Evolutionary conservation across 2,888 invertebrate genomes (phyloP), one percentile per base, ranked within the genome.

Genomic region (Bombylius discolor): DNA sequence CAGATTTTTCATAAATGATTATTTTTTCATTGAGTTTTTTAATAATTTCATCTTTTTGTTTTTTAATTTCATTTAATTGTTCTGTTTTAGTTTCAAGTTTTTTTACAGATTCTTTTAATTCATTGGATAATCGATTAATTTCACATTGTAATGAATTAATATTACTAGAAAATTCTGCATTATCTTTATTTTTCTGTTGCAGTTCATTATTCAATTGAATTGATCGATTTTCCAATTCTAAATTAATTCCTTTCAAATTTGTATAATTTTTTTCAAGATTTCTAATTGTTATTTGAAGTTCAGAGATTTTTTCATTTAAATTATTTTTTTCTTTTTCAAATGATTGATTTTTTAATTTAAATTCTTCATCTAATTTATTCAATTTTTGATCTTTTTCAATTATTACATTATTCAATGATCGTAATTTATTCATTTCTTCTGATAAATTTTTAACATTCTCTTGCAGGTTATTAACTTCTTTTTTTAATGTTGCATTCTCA

Each of bases 201-300:
- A 47, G 39, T 32, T 42, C 32, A 48, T 31, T n/a, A 8, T 39
- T 5, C n/a, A 48, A 48, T 9, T 53, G 33, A 45, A 47, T 8
- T 14, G 13, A 31, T 5, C 39, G 36, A 51, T 51, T 51, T 34
- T 55, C 50, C 7, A 34, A 23, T 36, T 47, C 36, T 31, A 23
- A 47, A 14, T 58, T 58, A 4, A 51, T 57, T 44, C 64, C 65
- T 13, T 57, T 59, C 11, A 65, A 51, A 34, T 64, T 66, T 6
- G 55, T 51, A 47, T 64, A 65, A 32, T 66, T 64, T 0, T 55
- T 13, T 14, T 55, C 49, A 5, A 64, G 46, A 58, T 64, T 60
- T 12, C 55, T 58, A 0, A 59, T n/a, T 34, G 42, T 14, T 7
- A 39, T 12, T 47, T 46, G n/a, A 1, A 23, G 23, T 14, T 53